Conservation (phyloP, 2,113 vertebrate genomes). For the Oreocharis arfaki region DNA sequence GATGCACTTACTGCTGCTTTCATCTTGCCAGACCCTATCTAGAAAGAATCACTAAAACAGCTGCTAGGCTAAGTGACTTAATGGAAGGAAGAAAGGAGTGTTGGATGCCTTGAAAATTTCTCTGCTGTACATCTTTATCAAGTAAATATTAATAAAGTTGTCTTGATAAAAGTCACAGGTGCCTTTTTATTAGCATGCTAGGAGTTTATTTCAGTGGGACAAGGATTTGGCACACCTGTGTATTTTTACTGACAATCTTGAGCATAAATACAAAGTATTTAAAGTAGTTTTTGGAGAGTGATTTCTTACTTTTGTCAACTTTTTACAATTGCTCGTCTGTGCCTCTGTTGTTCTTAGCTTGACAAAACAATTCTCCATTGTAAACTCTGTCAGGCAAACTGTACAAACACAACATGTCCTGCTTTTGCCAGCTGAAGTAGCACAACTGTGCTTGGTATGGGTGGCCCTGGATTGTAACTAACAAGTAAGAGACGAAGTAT, state of each 20-base stretch:
- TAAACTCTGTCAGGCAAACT: neutral
- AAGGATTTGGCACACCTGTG: neutral
- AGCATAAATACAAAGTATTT: neutral
- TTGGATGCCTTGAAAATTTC: neutral
- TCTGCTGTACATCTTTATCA: neutral
- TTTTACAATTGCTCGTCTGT: neutral
- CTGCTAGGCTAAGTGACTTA: neutral
- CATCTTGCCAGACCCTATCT: neutral
- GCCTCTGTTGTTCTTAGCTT: neutral
- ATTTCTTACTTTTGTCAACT: neutral
- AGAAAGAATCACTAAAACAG: neutral
- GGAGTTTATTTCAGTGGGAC: neutral
- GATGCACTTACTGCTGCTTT: neutral
- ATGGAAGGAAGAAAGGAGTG: neutral
- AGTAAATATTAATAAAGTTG: neutral
- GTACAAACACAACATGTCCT: neutral
- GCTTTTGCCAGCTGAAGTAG: neutral
- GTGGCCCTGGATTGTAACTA: neutral
- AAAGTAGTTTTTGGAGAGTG: neutral
- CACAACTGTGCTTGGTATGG: neutral
- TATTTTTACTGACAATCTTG: neutral
- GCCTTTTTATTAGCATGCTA: neutral
- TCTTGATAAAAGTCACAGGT: neutral
- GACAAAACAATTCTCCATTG: neutral
- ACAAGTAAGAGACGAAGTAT: neutral